Conservation (phyloP, 2,888 invertebrate genomes). For the Pheosia gnoma region DNA sequence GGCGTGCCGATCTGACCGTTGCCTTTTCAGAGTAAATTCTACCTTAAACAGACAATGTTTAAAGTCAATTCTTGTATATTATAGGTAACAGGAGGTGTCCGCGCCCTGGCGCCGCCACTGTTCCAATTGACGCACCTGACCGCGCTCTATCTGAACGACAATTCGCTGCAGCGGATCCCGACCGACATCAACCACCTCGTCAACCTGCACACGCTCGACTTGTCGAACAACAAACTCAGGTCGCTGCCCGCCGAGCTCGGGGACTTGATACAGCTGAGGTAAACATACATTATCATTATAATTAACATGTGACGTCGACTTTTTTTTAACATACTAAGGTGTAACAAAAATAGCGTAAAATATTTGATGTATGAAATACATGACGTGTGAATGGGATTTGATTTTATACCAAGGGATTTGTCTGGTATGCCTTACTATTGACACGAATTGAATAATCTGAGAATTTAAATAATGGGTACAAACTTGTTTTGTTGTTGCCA, state of each 20-base stretch:
- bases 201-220: conserved; percentile 94
- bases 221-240: conserved; percentile 97
- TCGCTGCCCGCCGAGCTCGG: conserved; percentile 98
- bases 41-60: neutral
- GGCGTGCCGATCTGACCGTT: no score
- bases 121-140: conserved; percentile 97
- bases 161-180: conserved; percentile 95
- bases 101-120: conserved; percentile 95
- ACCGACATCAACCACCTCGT: conserved; percentile 93
- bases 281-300: conserved; percentile 18
- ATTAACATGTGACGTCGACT: no score
- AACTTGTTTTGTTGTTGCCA: no score
- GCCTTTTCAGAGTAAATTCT: no score
- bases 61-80: conserved; percentile 41
- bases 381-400: no score
- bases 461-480: no score
- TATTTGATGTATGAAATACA: no score
- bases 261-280: conserved; percentile 97
- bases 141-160: conserved; percentile 97
- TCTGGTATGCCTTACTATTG: no score
- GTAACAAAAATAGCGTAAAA: no score
- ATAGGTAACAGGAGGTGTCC: conserved; percentile 95
- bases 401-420: no score
- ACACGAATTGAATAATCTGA: no score
- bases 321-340: no score